Base-by-base conservation (phyloP, 2,888 invertebrate species). In the Quadroppia sp. region DNA sequence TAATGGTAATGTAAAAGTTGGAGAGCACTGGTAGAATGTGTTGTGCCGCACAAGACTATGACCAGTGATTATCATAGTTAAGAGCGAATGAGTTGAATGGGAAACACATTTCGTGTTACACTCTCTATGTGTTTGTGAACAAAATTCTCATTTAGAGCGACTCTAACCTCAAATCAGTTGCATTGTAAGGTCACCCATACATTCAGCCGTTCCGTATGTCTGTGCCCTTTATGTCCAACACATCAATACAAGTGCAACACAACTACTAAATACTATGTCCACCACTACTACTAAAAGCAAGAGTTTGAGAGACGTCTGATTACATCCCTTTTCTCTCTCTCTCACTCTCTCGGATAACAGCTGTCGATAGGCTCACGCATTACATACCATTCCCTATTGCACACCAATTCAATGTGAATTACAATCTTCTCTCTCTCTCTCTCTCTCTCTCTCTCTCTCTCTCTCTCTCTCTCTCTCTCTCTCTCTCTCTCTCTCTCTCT, bases 91-190 rank as follows among this genome's bases (percentile, higher is more conserved):
- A 20, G 11, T 23, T 17, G 23, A 53, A 36, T 36, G 25, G 25
- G n/a, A 28, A 28, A 61, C 61, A 61, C 32, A 61, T 61, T 61
- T 61, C 61, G 30, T 30, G 61, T 30, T 30, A 30, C 30, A 61
- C 20, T 28, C 20, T 13, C 4, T 53, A 2, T 53, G 7, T 20
- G 23, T 53, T 53, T n/a, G 23, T 9, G 13, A 61, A 61, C 30
- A 61, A 30, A 23, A 30, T 61, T 61, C 32, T 30, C 28, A 30
- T 61, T 61, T 61, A 56, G 25, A 23, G 3, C 23, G 32, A 30
- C 61, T 61, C 56, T 56, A 56, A 56, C 56, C 56, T 56, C 56
- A 56, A 56, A 56, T 56, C 56, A 56, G 56, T 23, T 56, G 56
- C 23, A 56, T 23, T 56, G 56, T 56, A 56, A 56, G 56, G 56